Evolutionary conservation across 2,113 vertebrate species (phyloP).

Genomic region (Neogobius melanostomus): DNA sequence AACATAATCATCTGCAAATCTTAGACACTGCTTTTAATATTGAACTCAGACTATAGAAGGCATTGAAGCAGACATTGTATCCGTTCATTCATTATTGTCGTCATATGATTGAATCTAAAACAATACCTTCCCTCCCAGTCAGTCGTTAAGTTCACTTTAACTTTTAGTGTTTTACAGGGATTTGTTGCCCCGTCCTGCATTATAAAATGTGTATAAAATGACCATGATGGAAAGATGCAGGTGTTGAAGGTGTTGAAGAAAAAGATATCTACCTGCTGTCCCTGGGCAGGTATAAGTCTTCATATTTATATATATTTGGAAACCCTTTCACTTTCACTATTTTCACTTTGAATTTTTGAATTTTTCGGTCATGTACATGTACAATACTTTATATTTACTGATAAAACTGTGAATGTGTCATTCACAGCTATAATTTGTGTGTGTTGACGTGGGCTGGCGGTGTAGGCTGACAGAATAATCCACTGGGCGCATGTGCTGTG

Average conservation of each 20-base stretch:
- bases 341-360: neutral
- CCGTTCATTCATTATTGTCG: too few relatives aligned
- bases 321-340: neutral
- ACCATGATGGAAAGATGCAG: too few relatives aligned
- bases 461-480: slow-evolving; percentile 44
- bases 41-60: neutral
- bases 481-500: slow-evolving; percentile 21
- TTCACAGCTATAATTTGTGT: slow-evolving; percentile 4
- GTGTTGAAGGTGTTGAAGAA: too few relatives aligned
- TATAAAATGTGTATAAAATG: too few relatives aligned
- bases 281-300: neutral
- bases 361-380: neutral
- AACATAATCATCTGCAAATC: neutral
- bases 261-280: too few relatives aligned
- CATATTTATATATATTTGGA: neutral
- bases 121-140: too few relatives aligned
- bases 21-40: neutral
- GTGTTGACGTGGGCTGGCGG: slow-evolving; percentile 31
- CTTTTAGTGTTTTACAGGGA: too few relatives aligned
- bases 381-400: slow-evolving; percentile 24
- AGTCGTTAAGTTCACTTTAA: too few relatives aligned
- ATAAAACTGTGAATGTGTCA: slow-evolving; percentile 34
- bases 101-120: too few relatives aligned
- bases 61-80: too few relatives aligned
- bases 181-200: too few relatives aligned